Percentiles rank a stretch among this genome's conserved stretches.
Evolutionary conservation across 2,888 invertebrate genomes (phyloP).

Genomic region (Chrysopilus asiliformis): DNA sequence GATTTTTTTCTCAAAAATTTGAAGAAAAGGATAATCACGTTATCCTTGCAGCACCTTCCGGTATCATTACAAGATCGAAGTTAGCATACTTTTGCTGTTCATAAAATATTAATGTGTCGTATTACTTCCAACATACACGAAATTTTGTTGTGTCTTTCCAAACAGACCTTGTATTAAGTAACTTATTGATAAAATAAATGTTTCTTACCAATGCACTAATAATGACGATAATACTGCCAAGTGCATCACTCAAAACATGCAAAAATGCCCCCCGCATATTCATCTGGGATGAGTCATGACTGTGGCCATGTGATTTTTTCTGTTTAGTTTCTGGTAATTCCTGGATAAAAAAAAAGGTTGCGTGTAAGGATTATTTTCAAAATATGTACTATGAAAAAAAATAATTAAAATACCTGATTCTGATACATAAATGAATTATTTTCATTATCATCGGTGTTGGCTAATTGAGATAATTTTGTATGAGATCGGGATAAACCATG

Average conservation of each 20-base stretch:
- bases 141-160: too few relatives aligned
- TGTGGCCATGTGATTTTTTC: conserved; percentile 40
- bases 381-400: background rate
- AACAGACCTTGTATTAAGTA: too few relatives aligned
- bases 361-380: conserved; percentile 3
- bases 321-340: conserved; percentile 23
- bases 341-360: conserved; percentile 18
- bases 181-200: conserved; percentile 4
- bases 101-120: too few relatives aligned
- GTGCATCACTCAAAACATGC: conserved; percentile 91
- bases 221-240: conserved; percentile 68
- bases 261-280: conserved; percentile 99
- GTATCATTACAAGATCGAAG: too few relatives aligned
- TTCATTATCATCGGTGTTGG: conserved; percentile 55
- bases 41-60: too few relatives aligned
- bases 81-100: too few relatives aligned
- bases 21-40: too few relatives aligned
- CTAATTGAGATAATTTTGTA: conserved; percentile 32
- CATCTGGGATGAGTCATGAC: conserved; percentile 66
- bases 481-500: conserved; percentile 33
- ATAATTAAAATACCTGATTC: conserved; percentile 21
- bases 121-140: too few relatives aligned
- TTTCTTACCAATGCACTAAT: conserved; percentile 46
- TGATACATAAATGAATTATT: conserved; percentile 42
- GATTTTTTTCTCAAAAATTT: too few relatives aligned